A percentile compares a stretch with the other conserved stretches of the same genome.
Evolutionary conservation across 2,113 vertebrate species (phyloP).

Genomic region (Ptilonorhynchus violaceus): DNA sequence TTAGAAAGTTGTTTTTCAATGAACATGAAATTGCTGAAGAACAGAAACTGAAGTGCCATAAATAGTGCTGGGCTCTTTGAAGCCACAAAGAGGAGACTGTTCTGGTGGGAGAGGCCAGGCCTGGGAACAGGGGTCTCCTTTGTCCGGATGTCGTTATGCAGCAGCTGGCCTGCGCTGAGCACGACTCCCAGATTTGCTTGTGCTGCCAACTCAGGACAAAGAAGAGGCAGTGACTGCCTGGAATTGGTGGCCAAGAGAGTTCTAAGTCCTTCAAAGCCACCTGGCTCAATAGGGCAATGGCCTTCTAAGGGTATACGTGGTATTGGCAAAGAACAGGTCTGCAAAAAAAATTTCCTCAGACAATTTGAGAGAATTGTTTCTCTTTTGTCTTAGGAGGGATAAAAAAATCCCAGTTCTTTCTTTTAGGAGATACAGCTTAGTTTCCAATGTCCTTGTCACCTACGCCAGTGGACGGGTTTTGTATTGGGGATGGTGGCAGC

Average conservation of each 20-base stretch:
- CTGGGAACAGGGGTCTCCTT: constrained; percentile 1
- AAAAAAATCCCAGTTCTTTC: neutral
- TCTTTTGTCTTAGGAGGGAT: neutral
- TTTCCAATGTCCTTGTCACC: neutral
- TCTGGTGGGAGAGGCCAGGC: constrained; percentile 2
- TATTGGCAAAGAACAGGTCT: neutral
- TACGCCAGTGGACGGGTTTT: neutral
- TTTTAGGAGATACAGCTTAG: neutral
- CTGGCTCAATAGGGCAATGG: neutral
- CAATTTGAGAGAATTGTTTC: neutral
- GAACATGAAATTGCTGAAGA: constrained; percentile 5
- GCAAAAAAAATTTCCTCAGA: neutral
- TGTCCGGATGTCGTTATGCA: neutral
- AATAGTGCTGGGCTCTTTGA: neutral
- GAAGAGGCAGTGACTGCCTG: neutral
- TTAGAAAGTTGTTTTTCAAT: constrained; percentile 11
- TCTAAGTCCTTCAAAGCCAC: neutral
- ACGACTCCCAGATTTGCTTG: neutral
- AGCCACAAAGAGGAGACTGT: constrained; percentile 41
- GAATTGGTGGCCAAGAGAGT: neutral
- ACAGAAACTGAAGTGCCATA: neutral
- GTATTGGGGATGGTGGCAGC: neutral
- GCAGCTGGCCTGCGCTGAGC: neutral
- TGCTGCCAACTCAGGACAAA: neutral
- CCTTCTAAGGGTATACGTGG: accelerated